Percentiles rank a stretch among this genome's conserved stretches.
phyloP scores from a whole-genome alignment of 2,888 invertebrate species.

The Andrena fulva region DNA sequence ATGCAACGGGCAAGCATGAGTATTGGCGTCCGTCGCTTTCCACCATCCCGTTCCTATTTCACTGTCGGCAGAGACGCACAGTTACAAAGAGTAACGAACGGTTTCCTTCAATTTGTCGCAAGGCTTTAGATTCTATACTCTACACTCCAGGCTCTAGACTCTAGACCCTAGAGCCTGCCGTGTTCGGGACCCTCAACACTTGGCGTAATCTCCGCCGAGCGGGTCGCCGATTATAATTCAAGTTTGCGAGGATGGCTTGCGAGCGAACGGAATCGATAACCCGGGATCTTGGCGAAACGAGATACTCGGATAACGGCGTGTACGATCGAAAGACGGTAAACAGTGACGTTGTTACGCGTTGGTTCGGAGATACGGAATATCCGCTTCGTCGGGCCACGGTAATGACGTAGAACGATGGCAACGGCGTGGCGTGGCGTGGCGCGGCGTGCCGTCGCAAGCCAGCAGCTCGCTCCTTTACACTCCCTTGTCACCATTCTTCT shows the following conservation, averaged over 20 bases:
- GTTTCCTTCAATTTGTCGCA: not conserved
- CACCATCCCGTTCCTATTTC: not conserved
- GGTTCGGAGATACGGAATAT: slow-evolving; percentile 58
- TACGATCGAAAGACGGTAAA: slow-evolving; percentile 61
- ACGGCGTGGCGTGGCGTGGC: slow-evolving; percentile 20
- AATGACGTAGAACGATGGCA: slow-evolving; percentile 66
- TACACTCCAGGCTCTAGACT: too few relatives aligned
- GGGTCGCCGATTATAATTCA: slow-evolving; percentile 59
- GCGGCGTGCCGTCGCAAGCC: slow-evolving; percentile 18
- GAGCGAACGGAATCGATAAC: slow-evolving; percentile 51
- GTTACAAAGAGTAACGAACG: not conserved
- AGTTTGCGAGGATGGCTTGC: slow-evolving; percentile 34
- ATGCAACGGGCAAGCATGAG: too few relatives aligned
- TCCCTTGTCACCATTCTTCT: not conserved
- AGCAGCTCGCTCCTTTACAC: not conserved
- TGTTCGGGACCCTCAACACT: not conserved
- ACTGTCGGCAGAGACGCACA: not conserved
- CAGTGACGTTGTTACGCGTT: slow-evolving; percentile 66
- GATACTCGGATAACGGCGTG: slow-evolving; percentile 46
- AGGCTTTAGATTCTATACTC: not conserved
- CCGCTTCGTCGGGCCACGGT: slow-evolving; percentile 64
- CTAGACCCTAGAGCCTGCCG: not conserved
- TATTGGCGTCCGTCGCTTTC: not conserved
- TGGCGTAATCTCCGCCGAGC: slow-evolving; percentile 23
- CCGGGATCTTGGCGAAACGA: slow-evolving; percentile 48